These are phyloP conservation scores for Garrulus glandarius DNA, from an alignment of 2,797 vertebrate genomes.

Conservation along the genomic window DNA sequence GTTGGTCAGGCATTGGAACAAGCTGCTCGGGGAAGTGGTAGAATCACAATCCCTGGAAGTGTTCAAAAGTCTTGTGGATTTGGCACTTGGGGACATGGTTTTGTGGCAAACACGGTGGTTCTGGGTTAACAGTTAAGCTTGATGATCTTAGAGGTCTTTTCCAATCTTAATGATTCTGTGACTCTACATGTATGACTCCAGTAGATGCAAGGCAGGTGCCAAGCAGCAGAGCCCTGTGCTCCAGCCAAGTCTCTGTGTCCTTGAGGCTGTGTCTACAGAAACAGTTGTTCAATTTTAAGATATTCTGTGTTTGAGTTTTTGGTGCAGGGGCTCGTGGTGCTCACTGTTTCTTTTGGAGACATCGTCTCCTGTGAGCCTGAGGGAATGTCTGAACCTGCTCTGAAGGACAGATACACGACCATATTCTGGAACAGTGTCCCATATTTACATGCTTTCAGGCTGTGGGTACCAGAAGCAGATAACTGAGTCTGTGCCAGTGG, in stretches of 20 bases:
- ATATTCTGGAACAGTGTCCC: neutral
- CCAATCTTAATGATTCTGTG: neutral
- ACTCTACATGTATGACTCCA: neutral
- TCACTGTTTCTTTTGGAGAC: neutral
- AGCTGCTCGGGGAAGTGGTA: neutral
- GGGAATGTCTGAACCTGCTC: neutral
- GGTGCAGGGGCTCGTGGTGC: neutral
- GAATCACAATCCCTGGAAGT: neutral
- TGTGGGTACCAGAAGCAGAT: neutral
- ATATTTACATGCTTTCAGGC: neutral
- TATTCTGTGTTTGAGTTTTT: neutral
- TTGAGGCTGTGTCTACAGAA: neutral
- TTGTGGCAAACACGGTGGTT: fast-evolving
- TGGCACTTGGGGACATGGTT: neutral
- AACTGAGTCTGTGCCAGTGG: fast-evolving
- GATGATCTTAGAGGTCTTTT: neutral
- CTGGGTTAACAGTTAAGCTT: no score
- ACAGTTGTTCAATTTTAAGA: neutral
- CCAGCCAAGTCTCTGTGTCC: neutral
- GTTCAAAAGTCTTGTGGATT: neutral
- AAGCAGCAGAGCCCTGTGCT: neutral
- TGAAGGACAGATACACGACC: neutral
- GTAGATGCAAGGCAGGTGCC: neutral
- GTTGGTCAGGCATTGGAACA: neutral
- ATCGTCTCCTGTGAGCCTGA: neutral